Conservation (phyloP, 2,113 vertebrate species). For the Corythoichthys haematopterus region DNA sequence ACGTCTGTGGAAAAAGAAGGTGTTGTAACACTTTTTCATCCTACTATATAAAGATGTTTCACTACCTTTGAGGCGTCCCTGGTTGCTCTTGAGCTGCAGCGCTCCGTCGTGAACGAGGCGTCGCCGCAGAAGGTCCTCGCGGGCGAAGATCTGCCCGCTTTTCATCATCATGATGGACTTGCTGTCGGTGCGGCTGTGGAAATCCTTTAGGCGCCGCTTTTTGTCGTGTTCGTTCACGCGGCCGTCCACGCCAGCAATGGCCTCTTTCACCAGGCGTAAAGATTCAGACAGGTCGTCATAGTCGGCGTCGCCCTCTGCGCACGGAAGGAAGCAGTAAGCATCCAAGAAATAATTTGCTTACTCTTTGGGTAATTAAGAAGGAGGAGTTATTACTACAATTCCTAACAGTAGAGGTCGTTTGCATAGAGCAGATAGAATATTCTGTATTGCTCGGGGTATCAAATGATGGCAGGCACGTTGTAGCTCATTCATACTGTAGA, state of each 20-base stretch:
- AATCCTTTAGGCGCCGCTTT: constrained; percentile 82
- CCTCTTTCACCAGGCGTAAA: constrained; percentile 81
- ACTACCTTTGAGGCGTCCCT: constrained; percentile 85
- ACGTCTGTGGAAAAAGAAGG: constrained; percentile 73
- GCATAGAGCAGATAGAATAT: too few relatives aligned
- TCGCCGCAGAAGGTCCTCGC: constrained; percentile 84
- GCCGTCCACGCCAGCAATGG: constrained; percentile 85
- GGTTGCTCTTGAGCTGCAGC: constrained; percentile 79
- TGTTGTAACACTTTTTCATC: background rate
- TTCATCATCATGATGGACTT: constrained; percentile 97
- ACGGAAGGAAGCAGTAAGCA: background rate
- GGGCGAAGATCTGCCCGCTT: constrained; percentile 92
- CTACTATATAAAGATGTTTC: background rate
- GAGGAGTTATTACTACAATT: too few relatives aligned
- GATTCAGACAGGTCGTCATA: constrained; percentile 78
- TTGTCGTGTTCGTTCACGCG: constrained; percentile 92
- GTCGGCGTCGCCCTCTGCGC: constrained; percentile 82
- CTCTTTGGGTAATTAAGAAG: background rate
- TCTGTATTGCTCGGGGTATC: too few relatives aligned
- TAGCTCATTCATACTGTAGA: too few relatives aligned
- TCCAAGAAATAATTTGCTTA: background rate
- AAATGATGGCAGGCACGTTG: too few relatives aligned
- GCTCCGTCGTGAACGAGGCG: constrained; percentile 85
- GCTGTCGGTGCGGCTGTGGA: constrained; percentile 84
- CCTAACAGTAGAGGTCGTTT: too few relatives aligned